These are phyloP conservation scores for Drosophila kuntzei DNA, from an alignment of 2,888 invertebrate genomes.

Conservation along the genomic window DNA sequence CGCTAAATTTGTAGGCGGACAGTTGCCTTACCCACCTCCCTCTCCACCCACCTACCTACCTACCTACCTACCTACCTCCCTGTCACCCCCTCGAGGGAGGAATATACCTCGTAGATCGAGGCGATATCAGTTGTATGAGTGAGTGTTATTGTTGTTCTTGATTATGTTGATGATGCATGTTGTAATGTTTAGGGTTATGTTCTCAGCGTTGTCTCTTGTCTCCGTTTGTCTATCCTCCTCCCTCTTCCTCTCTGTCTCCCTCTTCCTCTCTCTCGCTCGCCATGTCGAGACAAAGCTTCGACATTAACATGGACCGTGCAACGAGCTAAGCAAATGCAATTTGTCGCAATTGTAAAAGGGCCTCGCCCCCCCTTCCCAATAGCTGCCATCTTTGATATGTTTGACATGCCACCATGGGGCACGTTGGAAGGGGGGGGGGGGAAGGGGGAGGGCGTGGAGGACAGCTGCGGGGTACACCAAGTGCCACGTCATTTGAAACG, in stretches of 20 bases:
- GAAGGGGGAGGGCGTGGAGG: background rate
- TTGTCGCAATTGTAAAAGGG: constrained; percentile 80
- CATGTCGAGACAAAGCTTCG: constrained; percentile 42
- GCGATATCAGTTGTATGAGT: constrained; percentile 74
- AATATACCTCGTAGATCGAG: constrained; percentile 48
- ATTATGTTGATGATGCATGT: constrained; percentile 80
- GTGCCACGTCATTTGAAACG: constrained; percentile 66
- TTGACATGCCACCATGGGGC: constrained; percentile 56
- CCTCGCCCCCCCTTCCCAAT: background rate
- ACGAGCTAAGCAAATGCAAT: constrained; percentile 80
- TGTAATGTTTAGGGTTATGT: constrained; percentile 77
- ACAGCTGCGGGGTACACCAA: constrained; percentile 9
- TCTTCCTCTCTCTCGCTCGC: background rate
- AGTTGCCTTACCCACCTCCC: background rate
- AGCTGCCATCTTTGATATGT: constrained; percentile 60
- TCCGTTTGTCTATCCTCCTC: background rate
- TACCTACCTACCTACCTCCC: background rate
- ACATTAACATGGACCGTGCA: constrained; percentile 54
- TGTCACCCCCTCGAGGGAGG: background rate
- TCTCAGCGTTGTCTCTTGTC: constrained; percentile 35
- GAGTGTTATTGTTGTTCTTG: constrained; percentile 54
- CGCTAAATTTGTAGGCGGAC: constrained; percentile 62
- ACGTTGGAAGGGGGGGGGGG: background rate
- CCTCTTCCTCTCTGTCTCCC: constrained; percentile 3
- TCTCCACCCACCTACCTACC: background rate